Evolutionary conservation across 2,113 vertebrate genomes (phyloP).

Genomic region (Hepsetus odoe): DNA sequence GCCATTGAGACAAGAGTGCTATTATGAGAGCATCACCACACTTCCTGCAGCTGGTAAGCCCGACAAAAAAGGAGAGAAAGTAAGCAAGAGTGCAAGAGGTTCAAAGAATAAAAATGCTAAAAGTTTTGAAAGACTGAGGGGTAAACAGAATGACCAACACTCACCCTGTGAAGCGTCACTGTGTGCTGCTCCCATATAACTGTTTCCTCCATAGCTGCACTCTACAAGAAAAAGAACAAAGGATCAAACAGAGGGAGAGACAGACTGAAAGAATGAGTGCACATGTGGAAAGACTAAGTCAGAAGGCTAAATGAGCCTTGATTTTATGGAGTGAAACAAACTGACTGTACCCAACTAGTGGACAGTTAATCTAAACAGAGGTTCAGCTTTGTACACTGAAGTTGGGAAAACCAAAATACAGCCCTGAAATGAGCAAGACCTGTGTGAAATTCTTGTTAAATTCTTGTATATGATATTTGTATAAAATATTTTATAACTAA

Average conservation of each 20-base stretch:
- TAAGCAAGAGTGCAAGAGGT: constrained; percentile 44
- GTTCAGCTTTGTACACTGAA: not conserved
- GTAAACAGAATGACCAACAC: constrained; percentile 63
- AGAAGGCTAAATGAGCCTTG: not conserved
- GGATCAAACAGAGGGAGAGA: not conserved
- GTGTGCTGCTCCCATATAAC: constrained; percentile 99
- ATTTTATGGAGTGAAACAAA: not conserved
- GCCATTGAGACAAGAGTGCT: constrained; percentile 82
- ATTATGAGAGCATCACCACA: constrained; percentile 80
- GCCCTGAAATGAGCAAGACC: no score
- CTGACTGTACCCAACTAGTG: not conserved
- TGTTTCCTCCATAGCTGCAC: constrained; percentile 97
- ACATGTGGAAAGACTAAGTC: constrained; percentile 8
- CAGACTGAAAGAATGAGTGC: constrained; percentile 4
- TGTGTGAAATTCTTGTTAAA: not conserved
- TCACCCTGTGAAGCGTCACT: constrained; percentile 98
- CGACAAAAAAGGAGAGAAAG: constrained; percentile 43
- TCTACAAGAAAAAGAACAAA: constrained; percentile 72
- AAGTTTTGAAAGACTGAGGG: constrained; percentile 37
- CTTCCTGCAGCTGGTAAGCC: constrained; percentile 79
- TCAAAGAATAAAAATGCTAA: constrained; percentile 62
- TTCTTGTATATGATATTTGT: no score
- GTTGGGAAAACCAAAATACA: no score
- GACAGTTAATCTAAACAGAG: not conserved
- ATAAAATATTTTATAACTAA: no score